Evolutionary conservation across 2,888 invertebrate species (phyloP).

Genomic region (Cremastinae sp.): DNA sequence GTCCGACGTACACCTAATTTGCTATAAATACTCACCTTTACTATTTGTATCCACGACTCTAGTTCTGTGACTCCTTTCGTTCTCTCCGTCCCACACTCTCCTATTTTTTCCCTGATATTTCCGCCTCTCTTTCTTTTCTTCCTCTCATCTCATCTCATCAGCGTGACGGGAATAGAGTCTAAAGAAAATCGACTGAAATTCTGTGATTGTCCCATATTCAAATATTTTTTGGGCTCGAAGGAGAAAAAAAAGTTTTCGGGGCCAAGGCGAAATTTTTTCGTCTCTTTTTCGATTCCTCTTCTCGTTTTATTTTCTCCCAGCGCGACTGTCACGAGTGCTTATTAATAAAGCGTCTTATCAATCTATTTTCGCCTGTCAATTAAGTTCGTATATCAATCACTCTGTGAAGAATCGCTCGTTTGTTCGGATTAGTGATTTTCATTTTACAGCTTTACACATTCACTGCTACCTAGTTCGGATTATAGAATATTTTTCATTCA

Average conservation of each 20-base stretch:
- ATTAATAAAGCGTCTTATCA: constrained; percentile 48
- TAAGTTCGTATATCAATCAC: background rate
- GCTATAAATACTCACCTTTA: constrained; percentile 43
- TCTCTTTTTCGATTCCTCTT: background rate
- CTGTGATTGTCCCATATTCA: constrained; percentile 1
- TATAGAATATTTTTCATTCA: too few relatives aligned
- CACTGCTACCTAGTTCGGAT: too few relatives aligned
- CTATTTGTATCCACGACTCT: constrained; percentile 34
- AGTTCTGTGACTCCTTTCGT: constrained; percentile 15
- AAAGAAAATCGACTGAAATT: constrained; percentile 10
- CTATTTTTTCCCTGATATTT: constrained; percentile 10
- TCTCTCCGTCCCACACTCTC: constrained; percentile 22
- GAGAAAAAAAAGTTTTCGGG: background rate
- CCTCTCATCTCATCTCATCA: background rate
- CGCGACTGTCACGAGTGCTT: constrained; percentile 20
- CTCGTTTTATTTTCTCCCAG: background rate
- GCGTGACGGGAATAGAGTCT: background rate
- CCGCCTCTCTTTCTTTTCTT: constrained; percentile 7
- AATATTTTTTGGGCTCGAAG: constrained; percentile 30
- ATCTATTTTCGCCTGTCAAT: constrained; percentile 25
- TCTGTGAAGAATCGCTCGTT: too few relatives aligned
- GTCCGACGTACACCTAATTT: constrained; percentile 40
- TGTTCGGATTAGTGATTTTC: too few relatives aligned
- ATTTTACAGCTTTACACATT: too few relatives aligned
- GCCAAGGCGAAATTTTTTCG: constrained; percentile 9